Evolutionary conservation across 2,797 vertebrate genomes (phyloP).

Genomic region (Manis crassicaudata): DNA sequence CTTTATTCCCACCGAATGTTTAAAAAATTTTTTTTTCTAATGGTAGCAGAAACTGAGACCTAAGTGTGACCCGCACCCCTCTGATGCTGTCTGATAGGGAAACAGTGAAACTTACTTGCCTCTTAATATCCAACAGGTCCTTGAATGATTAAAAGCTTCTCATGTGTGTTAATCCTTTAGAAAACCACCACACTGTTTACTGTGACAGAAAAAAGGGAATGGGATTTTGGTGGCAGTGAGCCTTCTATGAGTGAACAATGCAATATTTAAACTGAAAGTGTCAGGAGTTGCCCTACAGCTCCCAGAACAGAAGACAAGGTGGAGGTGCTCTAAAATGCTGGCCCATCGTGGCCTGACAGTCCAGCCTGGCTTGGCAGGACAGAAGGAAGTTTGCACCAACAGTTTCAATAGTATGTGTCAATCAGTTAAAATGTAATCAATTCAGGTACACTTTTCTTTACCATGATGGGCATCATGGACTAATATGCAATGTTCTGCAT

Average conservation of each 20-base stretch:
- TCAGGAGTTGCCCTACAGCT: not conserved
- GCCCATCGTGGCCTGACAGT: accelerated
- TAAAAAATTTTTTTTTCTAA: not conserved
- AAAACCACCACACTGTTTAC: not conserved
- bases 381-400: not conserved
- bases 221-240: not conserved
- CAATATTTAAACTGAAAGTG: not conserved
- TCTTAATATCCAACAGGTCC: not conserved
- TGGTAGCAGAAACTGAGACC: not conserved
- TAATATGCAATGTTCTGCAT: not conserved
- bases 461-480: not conserved
- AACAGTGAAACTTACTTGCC: not conserved
- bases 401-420: not conserved
- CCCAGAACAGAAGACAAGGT: not conserved
- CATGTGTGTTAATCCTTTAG: not conserved
- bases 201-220: not conserved
- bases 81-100: not conserved
- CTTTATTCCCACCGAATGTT: not conserved
- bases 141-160: not conserved
- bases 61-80: not conserved
- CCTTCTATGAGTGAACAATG: not conserved
- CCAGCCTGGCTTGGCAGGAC: not conserved
- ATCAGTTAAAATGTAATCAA: not conserved
- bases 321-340: not conserved
- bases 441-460: not conserved